Percentiles rank a stretch among this genome's conserved stretches.
phyloP scores from a whole-genome alignment of 2,888 invertebrate genomes.

The Dinocampus coccinellae region DNA sequence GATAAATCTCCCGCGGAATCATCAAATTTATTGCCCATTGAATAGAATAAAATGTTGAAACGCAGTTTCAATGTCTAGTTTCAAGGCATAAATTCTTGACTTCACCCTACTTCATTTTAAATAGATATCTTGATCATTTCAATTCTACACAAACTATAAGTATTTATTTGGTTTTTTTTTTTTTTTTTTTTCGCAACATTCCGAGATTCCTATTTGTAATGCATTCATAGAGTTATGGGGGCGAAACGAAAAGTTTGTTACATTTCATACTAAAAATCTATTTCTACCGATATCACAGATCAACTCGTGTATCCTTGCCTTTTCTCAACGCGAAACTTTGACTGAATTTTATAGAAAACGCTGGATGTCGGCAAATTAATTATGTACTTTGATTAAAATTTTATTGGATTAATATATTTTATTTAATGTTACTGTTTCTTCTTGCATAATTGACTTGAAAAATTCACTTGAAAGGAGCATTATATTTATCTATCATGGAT shows the following conservation, averaged over 20 bases:
- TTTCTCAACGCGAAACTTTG: background rate
- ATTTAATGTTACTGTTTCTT: background rate
- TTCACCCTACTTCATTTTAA: constrained; percentile 12
- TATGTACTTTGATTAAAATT: background rate
- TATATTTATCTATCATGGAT: background rate
- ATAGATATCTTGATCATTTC: background rate
- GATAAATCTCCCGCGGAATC: constrained; percentile 14
- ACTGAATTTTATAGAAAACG: background rate
- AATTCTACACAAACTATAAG: background rate
- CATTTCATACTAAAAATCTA: background rate
- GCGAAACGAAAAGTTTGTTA: background rate
- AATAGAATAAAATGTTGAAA: background rate
- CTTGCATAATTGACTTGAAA: background rate
- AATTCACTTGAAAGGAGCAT: background rate
- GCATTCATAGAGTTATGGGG: background rate
- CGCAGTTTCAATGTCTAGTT: constrained; percentile 10
- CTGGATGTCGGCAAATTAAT: background rate
- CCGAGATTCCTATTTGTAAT: background rate
- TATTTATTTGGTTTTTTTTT: background rate
- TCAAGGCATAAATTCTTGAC: constrained; percentile 19
- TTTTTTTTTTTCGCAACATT: background rate
- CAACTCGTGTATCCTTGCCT: background rate
- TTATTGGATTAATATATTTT: background rate
- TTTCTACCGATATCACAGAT: constrained; percentile 4
- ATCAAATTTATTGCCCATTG: constrained; percentile 8